Evolutionary conservation across 2,888 invertebrate genomes (phyloP).

Genomic region (Pseudanteris insignis): DNA sequence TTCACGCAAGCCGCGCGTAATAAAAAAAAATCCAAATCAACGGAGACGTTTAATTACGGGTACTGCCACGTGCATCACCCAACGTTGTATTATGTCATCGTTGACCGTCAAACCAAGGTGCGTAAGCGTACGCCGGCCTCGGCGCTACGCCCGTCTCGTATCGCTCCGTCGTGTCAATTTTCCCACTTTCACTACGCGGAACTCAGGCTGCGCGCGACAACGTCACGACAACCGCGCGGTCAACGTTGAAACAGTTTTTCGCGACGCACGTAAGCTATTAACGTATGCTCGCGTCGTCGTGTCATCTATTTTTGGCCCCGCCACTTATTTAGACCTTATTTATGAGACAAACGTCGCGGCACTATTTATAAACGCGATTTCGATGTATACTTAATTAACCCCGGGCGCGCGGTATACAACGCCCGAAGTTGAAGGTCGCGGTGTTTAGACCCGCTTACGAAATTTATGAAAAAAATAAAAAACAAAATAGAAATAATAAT

Average conservation of each 20-base stretch:
- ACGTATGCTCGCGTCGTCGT: conserved; percentile 8
- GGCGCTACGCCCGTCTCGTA: background rate
- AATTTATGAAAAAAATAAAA: background rate
- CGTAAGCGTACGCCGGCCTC: conserved; percentile 25
- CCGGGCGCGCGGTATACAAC: background rate
- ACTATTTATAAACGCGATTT: conserved; percentile 17
- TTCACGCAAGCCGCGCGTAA: background rate
- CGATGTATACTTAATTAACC: conserved; percentile 22
- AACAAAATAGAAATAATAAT: background rate
- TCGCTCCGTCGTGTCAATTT: background rate
- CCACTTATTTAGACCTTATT: conserved; percentile 14
- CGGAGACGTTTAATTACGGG: conserved; percentile 9
- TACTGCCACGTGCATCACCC: conserved; percentile 21
- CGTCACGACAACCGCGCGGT: background rate
- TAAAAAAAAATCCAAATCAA: conserved; percentile 12
- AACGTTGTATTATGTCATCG: conserved; percentile 36
- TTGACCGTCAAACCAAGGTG: conserved; percentile 35
- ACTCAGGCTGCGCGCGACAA: conserved; percentile 14
- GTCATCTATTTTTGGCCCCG: conserved; percentile 8
- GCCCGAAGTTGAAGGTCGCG: conserved; percentile 21
- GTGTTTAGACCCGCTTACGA: no score
- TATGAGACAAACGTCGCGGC: conserved; percentile 17
- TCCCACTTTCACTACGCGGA: background rate
- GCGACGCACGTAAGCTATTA: background rate
- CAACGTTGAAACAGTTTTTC: no score